Conservation (phyloP, 2,797 vertebrate species). For the Poeciliopsis paucimaculata region DNA sequence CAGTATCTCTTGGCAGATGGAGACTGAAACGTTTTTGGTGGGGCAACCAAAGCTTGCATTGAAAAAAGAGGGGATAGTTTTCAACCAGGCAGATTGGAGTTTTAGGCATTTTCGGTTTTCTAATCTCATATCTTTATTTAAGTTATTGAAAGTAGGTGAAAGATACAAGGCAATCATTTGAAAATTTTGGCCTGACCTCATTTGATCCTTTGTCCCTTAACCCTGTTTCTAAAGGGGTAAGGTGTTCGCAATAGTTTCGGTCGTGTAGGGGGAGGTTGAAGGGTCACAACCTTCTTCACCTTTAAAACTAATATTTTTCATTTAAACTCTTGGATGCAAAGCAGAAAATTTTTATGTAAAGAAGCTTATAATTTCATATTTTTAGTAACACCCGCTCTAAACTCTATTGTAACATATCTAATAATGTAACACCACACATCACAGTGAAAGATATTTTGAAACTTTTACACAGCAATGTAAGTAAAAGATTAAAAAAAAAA, state of each 20-base stretch:
- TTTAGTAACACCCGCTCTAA: neutral
- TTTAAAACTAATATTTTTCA: neutral
- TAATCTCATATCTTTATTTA: neutral
- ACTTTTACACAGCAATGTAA: neutral
- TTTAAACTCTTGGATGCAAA: neutral
- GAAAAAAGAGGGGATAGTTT: neutral
- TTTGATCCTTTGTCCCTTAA: neutral
- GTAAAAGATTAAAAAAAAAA: neutral
- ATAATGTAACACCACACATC: neutral
- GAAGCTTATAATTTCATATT: neutral
- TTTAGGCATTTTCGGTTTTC: neutral
- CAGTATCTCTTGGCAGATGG: slow-evolving; percentile 49
- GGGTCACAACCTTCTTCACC: neutral
- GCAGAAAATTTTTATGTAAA: neutral
- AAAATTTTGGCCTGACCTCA: neutral
- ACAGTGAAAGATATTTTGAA: neutral
- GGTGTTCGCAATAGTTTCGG: neutral
- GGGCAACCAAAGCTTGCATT: slow-evolving; percentile 15
- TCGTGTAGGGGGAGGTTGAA: neutral
- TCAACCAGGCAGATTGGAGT: neutral
- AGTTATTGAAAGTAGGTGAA: neutral
- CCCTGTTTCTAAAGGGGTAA: neutral
- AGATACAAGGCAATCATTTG: neutral
- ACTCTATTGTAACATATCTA: neutral
- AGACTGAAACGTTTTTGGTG: slow-evolving; percentile 17